phyloP scores from a whole-genome alignment of 2,888 invertebrate species.

The Erpobdella octoculata region DNA sequence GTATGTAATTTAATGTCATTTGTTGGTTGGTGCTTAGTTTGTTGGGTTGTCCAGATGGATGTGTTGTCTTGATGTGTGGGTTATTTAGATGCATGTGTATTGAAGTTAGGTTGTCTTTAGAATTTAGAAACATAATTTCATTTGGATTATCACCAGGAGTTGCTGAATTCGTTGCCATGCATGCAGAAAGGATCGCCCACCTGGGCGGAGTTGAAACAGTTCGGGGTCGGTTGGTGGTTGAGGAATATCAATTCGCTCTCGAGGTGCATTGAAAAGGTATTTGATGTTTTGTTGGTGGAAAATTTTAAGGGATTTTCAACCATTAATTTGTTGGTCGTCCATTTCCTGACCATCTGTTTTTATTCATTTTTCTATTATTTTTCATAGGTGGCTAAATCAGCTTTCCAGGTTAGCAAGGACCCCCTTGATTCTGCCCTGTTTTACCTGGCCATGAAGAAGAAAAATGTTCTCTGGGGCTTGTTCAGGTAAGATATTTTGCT shows the following conservation, averaged over 20 bases:
- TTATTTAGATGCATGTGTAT: too few relatives aligned
- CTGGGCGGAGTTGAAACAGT: conserved; percentile 81
- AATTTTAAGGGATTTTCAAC: too few relatives aligned
- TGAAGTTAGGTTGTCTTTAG: too few relatives aligned
- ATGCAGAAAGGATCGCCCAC: conserved; percentile 57
- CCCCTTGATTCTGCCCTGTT: conserved; percentile 94
- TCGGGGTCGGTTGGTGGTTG: conserved; percentile 94
- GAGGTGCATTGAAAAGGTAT: conserved; percentile 74
- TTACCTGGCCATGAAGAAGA: conserved; percentile 96
- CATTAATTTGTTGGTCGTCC: too few relatives aligned
- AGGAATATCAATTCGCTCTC: conserved; percentile 72
- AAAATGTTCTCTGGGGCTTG: conserved; percentile 87
- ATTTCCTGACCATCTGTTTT: not conserved
- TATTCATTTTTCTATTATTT: not conserved
- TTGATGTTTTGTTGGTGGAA: too few relatives aligned
- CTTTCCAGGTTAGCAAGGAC: conserved; percentile 82
- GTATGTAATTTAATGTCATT: not conserved
- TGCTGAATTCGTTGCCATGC: conserved; percentile 71
- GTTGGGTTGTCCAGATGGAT: not conserved
- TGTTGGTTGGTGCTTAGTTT: not conserved
- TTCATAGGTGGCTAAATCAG: conserved; percentile 71
- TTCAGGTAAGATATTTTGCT: conserved; percentile 57
- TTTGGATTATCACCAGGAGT: conserved; percentile 59
- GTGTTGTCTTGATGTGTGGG: too few relatives aligned
- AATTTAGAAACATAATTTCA: too few relatives aligned